phyloP scores from a whole-genome alignment of 2,888 invertebrate genomes.

The Anorthoa munda region DNA sequence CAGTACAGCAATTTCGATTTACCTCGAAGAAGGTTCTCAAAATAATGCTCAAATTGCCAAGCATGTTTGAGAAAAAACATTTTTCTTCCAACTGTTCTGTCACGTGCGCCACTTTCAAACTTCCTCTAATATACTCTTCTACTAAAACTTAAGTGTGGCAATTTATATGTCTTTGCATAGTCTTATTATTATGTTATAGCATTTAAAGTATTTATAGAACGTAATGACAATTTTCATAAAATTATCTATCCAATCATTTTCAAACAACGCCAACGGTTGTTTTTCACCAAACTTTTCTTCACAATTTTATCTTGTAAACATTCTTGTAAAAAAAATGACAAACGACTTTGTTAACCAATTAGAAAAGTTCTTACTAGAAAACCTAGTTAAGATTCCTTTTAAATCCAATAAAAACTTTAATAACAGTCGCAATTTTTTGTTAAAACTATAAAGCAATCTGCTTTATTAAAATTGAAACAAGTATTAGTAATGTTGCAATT shows the following conservation, averaged over 20 bases:
- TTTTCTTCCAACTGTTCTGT: too few species aligned
- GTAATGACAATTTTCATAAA: not conserved
- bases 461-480: not conserved
- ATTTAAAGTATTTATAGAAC: not conserved
- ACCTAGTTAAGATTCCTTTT: not conserved
- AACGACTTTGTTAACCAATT: conserved; percentile 25
- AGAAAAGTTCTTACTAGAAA: not conserved
- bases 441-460: not conserved
- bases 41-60: too few species aligned
- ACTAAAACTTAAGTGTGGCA: too few species aligned
- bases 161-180: too few species aligned
- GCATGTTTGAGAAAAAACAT: too few species aligned
- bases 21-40: too few species aligned
- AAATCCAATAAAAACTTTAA: not conserved
- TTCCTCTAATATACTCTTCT: too few species aligned
- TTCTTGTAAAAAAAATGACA: conserved; percentile 12
- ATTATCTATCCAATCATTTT: not conserved
- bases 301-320: conserved; percentile 17
- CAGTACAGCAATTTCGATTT: too few species aligned
- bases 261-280: not conserved
- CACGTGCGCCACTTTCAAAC: too few species aligned
- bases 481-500: not conserved
- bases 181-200: not conserved
- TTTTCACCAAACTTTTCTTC: conserved; percentile 10
- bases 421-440: not conserved